phyloP scores from a whole-genome alignment of 2,888 invertebrate species.

The Heteromurus nitidus region DNA sequence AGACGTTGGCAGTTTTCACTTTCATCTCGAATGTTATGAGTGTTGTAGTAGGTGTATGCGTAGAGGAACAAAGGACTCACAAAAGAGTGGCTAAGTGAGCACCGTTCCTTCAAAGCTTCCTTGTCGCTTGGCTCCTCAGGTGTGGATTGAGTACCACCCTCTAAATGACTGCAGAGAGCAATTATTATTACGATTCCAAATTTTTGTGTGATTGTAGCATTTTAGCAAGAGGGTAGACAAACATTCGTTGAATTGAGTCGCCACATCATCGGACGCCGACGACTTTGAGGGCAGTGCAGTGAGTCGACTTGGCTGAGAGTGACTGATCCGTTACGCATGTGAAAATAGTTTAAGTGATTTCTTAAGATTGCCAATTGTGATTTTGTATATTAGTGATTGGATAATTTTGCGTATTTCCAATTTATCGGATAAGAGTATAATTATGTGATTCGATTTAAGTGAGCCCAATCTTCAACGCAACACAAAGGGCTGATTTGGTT shows the following conservation, averaged over 20 bases:
- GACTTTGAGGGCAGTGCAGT: too few species aligned
- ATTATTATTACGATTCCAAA: conserved; percentile 16
- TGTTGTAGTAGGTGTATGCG: not conserved
- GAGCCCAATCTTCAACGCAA: too few species aligned
- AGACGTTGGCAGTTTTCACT: conserved; percentile 9
- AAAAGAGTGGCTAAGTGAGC: not conserved
- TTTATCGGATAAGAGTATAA: too few species aligned
- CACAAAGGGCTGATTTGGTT: too few species aligned
- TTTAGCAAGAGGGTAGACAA: too few species aligned
- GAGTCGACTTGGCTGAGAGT: too few species aligned
- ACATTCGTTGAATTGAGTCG: not conserved
- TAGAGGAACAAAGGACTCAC: conserved; percentile 1
- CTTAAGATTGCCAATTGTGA: not conserved
- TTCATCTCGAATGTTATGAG: conserved; percentile 14
- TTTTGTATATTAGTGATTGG: not conserved
- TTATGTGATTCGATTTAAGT: too few species aligned
- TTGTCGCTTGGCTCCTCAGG: not conserved
- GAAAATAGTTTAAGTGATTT: too few species aligned
- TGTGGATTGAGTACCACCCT: conserved; percentile 41
- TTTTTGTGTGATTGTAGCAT: conserved; percentile 1
- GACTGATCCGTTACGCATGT: too few species aligned
- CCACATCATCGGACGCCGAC: not conserved
- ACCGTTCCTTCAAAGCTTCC: too few species aligned
- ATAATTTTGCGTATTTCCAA: too few species aligned
- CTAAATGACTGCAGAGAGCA: conserved; percentile 19